A percentile compares a stretch with the other conserved stretches of the same genome.
Evolutionary conservation across 2,797 vertebrate genomes (phyloP).

Genomic region (Trematomus bernacchii): DNA sequence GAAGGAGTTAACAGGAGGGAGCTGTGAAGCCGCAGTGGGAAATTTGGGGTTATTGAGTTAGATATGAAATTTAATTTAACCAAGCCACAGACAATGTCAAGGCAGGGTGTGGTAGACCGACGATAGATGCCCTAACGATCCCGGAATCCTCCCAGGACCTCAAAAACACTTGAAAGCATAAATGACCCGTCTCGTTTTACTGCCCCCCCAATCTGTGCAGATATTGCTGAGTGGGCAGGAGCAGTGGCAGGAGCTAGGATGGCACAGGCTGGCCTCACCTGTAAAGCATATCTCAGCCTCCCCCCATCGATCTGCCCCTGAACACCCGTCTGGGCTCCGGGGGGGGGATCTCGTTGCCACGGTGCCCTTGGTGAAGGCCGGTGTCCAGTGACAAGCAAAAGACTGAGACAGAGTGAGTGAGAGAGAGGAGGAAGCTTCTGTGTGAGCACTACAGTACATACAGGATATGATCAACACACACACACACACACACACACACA

Average conservation of each 20-base stretch:
- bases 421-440: constrained; percentile 25
- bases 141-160: constrained; percentile 60
- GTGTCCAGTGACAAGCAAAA: constrained; percentile 77
- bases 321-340: constrained; percentile 75
- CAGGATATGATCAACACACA: constrained; percentile 19
- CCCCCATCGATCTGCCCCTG: constrained; percentile 77
- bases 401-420: constrained; percentile 44
- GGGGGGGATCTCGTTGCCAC: constrained; percentile 78
- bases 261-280: constrained; percentile 77
- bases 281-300: constrained; percentile 79
- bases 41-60: constrained; percentile 66
- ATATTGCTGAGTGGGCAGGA: constrained; percentile 77
- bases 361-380: constrained; percentile 78
- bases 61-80: constrained; percentile 74
- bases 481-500: too few species aligned
- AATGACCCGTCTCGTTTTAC: constrained; percentile 75
- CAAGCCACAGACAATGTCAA: constrained; percentile 77
- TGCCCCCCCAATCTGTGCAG: constrained; percentile 59
- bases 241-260: constrained; percentile 62
- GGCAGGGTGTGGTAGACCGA: constrained; percentile 69
- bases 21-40: constrained; percentile 23
- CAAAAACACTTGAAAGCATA: constrained; percentile 77
- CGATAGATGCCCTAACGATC: constrained; percentile 74
- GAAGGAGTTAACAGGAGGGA: not conserved
- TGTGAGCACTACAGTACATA: constrained; percentile 39